phyloP scores from a whole-genome alignment of 2,888 invertebrate species.

The Hypomecis punctinalis region DNA sequence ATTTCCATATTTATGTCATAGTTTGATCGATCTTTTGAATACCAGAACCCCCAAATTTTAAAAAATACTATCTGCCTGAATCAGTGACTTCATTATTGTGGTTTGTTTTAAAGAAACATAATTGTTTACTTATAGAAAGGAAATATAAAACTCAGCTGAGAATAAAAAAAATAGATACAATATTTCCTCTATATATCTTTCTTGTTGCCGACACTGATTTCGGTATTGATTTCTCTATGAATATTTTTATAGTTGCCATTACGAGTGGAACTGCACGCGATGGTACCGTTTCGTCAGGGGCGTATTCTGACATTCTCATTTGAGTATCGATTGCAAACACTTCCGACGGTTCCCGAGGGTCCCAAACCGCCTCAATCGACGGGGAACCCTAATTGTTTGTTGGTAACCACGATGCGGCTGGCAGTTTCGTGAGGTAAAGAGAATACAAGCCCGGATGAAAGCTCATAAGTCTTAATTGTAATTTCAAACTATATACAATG shows the following conservation, averaged over 20 bases:
- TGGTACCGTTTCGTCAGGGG: slow-evolving; percentile 27
- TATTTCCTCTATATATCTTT: neutral
- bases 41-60: too few species aligned
- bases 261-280: slow-evolving; percentile 25
- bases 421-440: neutral
- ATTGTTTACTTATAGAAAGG: too few species aligned
- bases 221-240: slow-evolving; percentile 2
- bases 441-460: neutral
- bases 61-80: too few species aligned
- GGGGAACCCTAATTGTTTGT: slow-evolving; percentile 26
- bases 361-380: slow-evolving; percentile 18
- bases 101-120: too few species aligned
- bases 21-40: too few species aligned
- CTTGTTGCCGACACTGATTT: neutral
- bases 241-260: slow-evolving; percentile 1
- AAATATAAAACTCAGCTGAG: too few species aligned
- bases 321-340: slow-evolving; percentile 63
- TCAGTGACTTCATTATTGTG: too few species aligned
- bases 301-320: slow-evolving; percentile 35
- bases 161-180: neutral
- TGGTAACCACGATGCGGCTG: slow-evolving; percentile 9
- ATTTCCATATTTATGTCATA: too few species aligned
- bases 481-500: neutral
- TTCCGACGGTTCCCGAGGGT: slow-evolving; percentile 53
- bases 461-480: neutral